Base-by-base conservation (phyloP, 2,797 vertebrate species). In the Potorous gilbertii region DNA sequence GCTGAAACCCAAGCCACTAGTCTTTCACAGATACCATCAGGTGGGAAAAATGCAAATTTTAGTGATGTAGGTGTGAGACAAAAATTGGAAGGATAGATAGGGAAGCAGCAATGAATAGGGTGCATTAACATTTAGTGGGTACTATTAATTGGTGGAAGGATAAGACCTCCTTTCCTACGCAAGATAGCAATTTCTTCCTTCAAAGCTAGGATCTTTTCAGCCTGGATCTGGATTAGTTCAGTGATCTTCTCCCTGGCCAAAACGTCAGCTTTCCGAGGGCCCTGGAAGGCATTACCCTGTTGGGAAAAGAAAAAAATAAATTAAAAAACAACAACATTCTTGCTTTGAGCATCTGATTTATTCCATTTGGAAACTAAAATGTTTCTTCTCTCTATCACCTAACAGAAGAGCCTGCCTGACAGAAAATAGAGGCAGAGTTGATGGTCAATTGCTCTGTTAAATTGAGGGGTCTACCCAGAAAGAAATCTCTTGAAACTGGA, bases 211-310 rank as follows among this genome's bases (percentile, higher is more conserved):
- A 98, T 97, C 81, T 98, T 97, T 92, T 96, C 66, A 1, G 97
- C 96, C 90, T 99, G 98, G 1, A 29, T 92, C 91, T 98, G 97
- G 40, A 99, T 98, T 97, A 97, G 40, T 31, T 98, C 94, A 52
- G 98, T 97, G 54, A 99, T 97, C 93, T 96, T 98, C 91, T 90
- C 94, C 90, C 95, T 98, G 40, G 99, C 99, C 91, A 98, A 96
- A 55, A 97, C 92, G 6, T 99, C 98, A 14, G 54, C 95, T 93
- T 50, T 97, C 91, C 91, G 97, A 31, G 94, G 95, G 14, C 98
- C 98, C 97, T 99, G 98, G 96, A 99, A 99, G 97, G 99, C 99
- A 57, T 92, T 81, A 3, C 98, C 98, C 99, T 99, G 98, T 91
- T 94, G 91, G 29, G 74, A 27, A 40, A 21, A 40, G 62, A 93